phyloP scores from a whole-genome alignment of 2,888 invertebrate species.

The Mechanitis mazaeus region DNA sequence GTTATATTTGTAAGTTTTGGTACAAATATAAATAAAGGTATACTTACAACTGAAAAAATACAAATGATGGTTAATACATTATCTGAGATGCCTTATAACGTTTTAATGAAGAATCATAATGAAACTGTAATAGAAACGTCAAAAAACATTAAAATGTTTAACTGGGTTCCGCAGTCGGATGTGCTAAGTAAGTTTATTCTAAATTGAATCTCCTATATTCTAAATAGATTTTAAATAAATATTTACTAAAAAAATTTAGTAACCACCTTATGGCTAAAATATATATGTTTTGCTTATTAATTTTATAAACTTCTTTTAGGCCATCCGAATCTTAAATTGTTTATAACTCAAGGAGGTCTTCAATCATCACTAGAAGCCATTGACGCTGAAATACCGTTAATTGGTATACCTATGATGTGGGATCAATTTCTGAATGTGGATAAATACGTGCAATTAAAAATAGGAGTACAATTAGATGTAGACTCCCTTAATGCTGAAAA shows the following conservation, averaged over 20 bases:
- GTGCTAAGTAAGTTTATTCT: conserved; percentile 39
- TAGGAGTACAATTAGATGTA: conserved; percentile 43
- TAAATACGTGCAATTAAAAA: conserved; percentile 38
- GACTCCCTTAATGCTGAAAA: conserved; percentile 35
- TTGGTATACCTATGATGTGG: conserved; percentile 53
- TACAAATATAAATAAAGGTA: conserved; percentile 32
- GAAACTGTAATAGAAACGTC: conserved; percentile 36
- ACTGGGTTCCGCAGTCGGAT: conserved; percentile 55
- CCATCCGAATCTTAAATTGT: conserved; percentile 14
- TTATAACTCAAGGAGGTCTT: conserved; percentile 54
- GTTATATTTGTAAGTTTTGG: conserved; percentile 51
- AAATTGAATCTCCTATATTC: neutral
- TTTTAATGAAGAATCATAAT: conserved; percentile 50
- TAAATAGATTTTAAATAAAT: neutral
- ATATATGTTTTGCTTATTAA: no score
- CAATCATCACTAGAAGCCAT: conserved; percentile 63
- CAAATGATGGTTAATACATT: conserved; percentile 41
- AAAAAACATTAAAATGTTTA: conserved; percentile 40
- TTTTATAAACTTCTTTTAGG: conserved; percentile 2
- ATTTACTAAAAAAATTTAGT: no score
- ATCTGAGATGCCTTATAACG: conserved; percentile 42
- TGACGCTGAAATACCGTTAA: conserved; percentile 47
- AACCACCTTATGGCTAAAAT: no score
- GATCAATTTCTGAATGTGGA: conserved; percentile 56
- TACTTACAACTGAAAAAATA: conserved; percentile 33